Evolutionary conservation across 1,140 invertebrate species (phyloP).

Genomic region (Drosophila lowei): DNA sequence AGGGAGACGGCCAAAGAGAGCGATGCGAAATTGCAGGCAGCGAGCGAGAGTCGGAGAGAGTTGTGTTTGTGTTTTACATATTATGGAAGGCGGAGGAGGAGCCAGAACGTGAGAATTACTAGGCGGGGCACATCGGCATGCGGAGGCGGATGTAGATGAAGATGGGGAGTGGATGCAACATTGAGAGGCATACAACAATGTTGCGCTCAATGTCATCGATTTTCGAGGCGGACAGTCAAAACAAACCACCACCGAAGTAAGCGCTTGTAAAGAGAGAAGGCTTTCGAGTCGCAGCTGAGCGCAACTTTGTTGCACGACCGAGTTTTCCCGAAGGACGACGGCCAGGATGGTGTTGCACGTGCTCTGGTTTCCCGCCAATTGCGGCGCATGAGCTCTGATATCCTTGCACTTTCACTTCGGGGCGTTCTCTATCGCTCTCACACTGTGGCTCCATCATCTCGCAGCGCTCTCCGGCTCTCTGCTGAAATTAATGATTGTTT

Average conservation of each 20-base stretch:
- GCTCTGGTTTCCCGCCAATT: conserved; percentile 71
- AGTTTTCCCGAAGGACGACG: conserved; percentile 69
- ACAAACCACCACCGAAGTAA: conserved; percentile 67
- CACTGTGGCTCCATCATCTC: conserved; percentile 10
- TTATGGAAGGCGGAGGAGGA: conserved; percentile 46
- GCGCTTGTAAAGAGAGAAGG: conserved; percentile 40
- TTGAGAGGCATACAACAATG: conserved; percentile 65
- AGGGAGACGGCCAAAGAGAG: conserved; percentile 39
- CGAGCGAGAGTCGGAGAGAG: conserved; percentile 27
- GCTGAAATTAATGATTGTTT: conserved; percentile 44
- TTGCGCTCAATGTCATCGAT: conserved; percentile 83
- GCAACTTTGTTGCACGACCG: conserved; percentile 82
- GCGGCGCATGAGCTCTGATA: conserved; percentile 51
- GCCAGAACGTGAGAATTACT: conserved; percentile 42
- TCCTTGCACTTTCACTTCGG: conserved; percentile 73
- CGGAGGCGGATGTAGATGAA: conserved; percentile 12
- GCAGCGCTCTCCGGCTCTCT: conserved; percentile 38
- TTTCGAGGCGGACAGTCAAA: conserved; percentile 61
- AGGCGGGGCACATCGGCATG: conserved; percentile 48
- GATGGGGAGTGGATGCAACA: conserved; percentile 28
- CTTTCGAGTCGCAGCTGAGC: conserved; percentile 44
- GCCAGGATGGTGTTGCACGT: conserved; percentile 38
- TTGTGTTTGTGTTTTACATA: conserved; percentile 68
- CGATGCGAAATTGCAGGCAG: conserved; percentile 17
- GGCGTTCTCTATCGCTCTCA: conserved; percentile 15